A percentile compares a stretch with the other conserved stretches of the same genome.
These are phyloP conservation scores for Chiroxiphia lanceolata DNA, from an alignment of 2,797 vertebrate species.

Conservation along the genomic window DNA sequence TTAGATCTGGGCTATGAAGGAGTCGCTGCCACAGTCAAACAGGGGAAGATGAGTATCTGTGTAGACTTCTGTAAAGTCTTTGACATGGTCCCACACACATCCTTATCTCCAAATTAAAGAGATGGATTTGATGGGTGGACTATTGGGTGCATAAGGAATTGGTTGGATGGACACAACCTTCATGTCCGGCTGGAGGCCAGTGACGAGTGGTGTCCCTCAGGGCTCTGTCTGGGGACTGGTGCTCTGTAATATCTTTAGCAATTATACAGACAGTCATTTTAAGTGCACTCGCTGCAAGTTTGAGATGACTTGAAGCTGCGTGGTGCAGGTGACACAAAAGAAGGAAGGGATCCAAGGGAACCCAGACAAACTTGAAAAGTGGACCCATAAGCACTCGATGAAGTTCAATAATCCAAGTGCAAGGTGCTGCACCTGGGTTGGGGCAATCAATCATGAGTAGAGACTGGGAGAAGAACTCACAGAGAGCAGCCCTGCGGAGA, in stretches of 20 bases:
- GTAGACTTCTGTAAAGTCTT: neutral
- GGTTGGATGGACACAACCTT: neutral
- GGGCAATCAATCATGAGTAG: neutral
- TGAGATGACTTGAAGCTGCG: neutral
- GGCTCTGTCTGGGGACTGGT: too few relatives aligned
- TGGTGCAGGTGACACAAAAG: neutral
- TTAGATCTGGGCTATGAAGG: neutral
- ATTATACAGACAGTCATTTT: neutral
- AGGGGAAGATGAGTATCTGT: neutral
- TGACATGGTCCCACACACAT: accelerated
- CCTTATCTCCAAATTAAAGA: neutral
- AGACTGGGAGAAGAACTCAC: neutral
- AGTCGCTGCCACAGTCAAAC: neutral
- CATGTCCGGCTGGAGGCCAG: neutral
- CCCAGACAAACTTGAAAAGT: neutral
- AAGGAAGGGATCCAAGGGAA: neutral
- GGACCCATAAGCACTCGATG: neutral
- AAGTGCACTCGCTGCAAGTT: neutral
- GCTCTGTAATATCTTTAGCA: neutral
- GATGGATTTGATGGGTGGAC: neutral
- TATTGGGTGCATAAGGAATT: neutral
- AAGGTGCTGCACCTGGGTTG: too few relatives aligned
- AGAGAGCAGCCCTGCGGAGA: neutral
- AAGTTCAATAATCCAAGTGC: neutral
- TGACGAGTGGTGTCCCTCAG: neutral